Percentiles rank a stretch among this genome's conserved stretches.
Conservation (phyloP, 2,797 vertebrate genomes). For the Spheniscus humboldti region DNA sequence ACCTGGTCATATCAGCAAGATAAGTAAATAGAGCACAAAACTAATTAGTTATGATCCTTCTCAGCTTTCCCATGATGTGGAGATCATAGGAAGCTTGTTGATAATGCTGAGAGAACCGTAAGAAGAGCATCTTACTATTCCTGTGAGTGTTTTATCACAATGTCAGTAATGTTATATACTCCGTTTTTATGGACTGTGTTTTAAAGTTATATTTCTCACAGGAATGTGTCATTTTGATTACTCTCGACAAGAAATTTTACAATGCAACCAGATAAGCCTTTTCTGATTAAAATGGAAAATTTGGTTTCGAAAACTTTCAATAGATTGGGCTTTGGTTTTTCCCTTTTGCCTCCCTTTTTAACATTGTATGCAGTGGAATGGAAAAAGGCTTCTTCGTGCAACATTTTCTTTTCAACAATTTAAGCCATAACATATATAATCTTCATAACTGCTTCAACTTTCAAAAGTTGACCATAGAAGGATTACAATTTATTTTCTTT, state of each 20-base stretch:
- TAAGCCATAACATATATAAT: not conserved
- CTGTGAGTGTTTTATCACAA: not conserved
- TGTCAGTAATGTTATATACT: conserved; percentile 5
- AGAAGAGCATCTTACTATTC: not conserved
- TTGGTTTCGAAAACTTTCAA: not conserved
- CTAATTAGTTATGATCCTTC: not conserved
- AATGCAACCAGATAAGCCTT: not conserved
- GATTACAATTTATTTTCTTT: not conserved
- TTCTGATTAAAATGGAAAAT: conserved; percentile 18
- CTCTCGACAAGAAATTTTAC: not conserved
- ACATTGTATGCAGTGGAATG: not conserved
- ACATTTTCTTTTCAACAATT: not conserved
- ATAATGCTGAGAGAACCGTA: not conserved
- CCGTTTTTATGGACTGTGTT: conserved; percentile 12
- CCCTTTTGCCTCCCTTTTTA: not conserved
- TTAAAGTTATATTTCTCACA: conserved; percentile 22
- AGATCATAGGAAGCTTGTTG: not conserved
- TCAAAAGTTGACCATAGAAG: not conserved
- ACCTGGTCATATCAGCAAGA: not conserved
- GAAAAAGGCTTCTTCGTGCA: not conserved
- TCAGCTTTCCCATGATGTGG: not conserved
- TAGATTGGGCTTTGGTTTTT: not conserved
- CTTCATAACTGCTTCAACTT: not conserved
- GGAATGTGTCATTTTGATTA: conserved; percentile 7
- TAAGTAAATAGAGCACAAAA: not conserved